A percentile compares a stretch with the other conserved stretches of the same genome.
phyloP scores from a whole-genome alignment of 2,113 vertebrate species.

The Edolisoma coerulescens region DNA sequence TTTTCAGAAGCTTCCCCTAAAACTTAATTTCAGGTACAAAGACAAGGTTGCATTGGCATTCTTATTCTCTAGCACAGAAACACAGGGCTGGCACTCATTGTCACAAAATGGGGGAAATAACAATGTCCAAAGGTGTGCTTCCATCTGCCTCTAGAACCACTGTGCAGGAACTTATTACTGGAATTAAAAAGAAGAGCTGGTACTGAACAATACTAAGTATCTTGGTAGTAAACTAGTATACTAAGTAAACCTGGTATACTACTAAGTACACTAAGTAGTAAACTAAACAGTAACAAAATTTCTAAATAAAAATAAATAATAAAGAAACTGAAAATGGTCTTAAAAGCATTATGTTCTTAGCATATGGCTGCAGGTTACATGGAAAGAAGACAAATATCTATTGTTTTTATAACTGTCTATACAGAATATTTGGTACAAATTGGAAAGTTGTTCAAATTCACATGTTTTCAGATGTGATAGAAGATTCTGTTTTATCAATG shows the following conservation, averaged over 20 bases:
- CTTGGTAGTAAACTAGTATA: not conserved
- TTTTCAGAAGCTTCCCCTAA: not conserved
- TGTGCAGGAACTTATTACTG: not conserved
- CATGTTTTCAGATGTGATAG: not conserved
- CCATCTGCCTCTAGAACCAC: not conserved
- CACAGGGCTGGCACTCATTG: not conserved
- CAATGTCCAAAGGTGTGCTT: accelerated
- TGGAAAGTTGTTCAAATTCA: not conserved
- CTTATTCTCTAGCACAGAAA: not conserved
- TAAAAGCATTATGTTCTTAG: not conserved
- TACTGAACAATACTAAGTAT: not conserved
- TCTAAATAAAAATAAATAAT: not conserved
- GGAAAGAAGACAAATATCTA: not conserved
- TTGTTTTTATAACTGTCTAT: not conserved
- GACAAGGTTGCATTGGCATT: not conserved
- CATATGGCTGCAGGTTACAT: not conserved
- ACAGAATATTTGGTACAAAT: not conserved
- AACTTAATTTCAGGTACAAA: not conserved
- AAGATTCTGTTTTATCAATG: not conserved
- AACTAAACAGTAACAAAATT: not conserved
- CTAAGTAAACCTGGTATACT: not conserved
- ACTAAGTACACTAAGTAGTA: not conserved
- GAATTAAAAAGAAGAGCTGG: not conserved
- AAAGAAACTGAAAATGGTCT: not conserved
- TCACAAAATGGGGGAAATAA: not conserved